A percentile compares a stretch with the other conserved stretches of the same genome.
These are phyloP conservation scores for Napeogenes inachia DNA, from an alignment of 2,888 invertebrate species.

Conservation along the genomic window DNA sequence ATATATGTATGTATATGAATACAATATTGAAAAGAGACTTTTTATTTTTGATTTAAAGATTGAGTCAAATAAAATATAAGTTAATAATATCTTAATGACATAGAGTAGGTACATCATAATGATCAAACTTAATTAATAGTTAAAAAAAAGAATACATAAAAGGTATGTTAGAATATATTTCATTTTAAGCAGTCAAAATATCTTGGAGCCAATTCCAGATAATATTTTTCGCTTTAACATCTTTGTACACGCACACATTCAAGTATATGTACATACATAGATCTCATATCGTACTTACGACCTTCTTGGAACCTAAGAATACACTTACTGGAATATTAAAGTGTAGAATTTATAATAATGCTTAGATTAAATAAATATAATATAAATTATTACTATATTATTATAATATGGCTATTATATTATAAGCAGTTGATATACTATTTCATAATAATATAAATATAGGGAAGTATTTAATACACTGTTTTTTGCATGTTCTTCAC, in stretches of 20 bases:
- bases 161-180: background rate
- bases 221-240: slow-evolving; percentile 30
- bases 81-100: no score
- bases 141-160: background rate
- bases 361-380: slow-evolving; percentile 9
- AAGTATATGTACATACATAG: slow-evolving; percentile 46
- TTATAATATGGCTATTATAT: no score
- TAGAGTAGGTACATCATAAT: slow-evolving; percentile 12
- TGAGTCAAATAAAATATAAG: background rate
- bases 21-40: background rate
- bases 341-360: slow-evolving; percentile 10
- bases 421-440: no score
- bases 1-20: background rate
- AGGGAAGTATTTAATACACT: no score
- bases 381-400: background rate
- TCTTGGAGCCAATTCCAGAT: slow-evolving; percentile 8
- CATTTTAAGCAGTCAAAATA: no score
- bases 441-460: no score
- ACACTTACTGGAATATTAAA: slow-evolving; percentile 43
- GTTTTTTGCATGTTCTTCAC: no score
- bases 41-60: background rate
- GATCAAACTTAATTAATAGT: no score
- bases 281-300: slow-evolving; percentile 76
- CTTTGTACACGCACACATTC: slow-evolving; percentile 45
- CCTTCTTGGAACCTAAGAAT: slow-evolving; percentile 59